A percentile compares a stretch with the other conserved stretches of the same genome.
These are phyloP conservation scores for Prionchulus punctatus DNA, from an alignment of 2,888 invertebrate genomes.

Conservation along the genomic window DNA sequence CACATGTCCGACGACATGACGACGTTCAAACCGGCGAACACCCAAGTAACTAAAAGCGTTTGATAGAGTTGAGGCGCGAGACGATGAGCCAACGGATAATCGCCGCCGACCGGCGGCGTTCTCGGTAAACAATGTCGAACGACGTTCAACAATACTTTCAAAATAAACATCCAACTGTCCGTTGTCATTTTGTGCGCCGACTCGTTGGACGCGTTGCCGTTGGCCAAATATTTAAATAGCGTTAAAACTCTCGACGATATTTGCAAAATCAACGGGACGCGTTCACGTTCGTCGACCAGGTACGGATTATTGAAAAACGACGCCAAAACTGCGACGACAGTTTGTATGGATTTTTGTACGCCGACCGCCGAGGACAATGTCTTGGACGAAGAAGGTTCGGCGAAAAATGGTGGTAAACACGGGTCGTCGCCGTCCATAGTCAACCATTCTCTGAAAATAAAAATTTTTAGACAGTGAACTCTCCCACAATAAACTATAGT, in stretches of 20 bases:
- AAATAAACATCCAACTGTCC: neutral
- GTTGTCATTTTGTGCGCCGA: too few relatives aligned
- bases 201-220: neutral
- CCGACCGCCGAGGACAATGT: neutral
- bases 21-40: slow-evolving; percentile 86
- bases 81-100: neutral
- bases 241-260: neutral
- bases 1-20: slow-evolving; percentile 70
- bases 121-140: neutral
- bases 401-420: neutral
- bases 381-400: neutral
- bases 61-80: slow-evolving; percentile 43
- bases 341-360: neutral
- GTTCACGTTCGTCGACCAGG: slow-evolving; percentile 20
- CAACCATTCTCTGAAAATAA: slow-evolving; percentile 6
- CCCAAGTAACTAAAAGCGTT: slow-evolving; percentile 92
- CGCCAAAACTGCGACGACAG: slow-evolving; percentile 14
- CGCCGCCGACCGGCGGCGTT: neutral
- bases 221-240: slow-evolving; percentile 7
- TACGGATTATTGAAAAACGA: slow-evolving; percentile 28
- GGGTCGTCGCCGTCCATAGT: neutral
- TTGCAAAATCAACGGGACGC: slow-evolving; percentile 1
- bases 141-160: neutral
- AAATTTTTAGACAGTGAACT: too few relatives aligned
- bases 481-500: too few relatives aligned